Percentiles rank a stretch among this genome's conserved stretches.
These are phyloP conservation scores for Tachina grossa DNA, from an alignment of 2,888 invertebrate genomes.

Conservation along the genomic window DNA sequence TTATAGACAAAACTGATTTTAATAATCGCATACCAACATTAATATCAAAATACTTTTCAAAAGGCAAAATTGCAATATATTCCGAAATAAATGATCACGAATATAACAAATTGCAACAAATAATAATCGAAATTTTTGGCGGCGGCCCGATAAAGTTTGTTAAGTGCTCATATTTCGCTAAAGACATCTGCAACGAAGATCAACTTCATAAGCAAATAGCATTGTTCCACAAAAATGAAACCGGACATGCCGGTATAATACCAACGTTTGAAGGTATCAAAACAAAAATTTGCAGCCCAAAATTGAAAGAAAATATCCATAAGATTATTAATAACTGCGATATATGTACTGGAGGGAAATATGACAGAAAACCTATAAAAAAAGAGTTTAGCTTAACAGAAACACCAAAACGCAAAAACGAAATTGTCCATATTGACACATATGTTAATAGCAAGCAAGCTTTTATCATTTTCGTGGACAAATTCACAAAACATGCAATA, in stretches of 20 bases:
- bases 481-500: conserved; percentile 8
- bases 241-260: conserved; percentile 20
- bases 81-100: conserved; percentile 13
- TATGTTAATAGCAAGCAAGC: neutral
- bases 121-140: neutral
- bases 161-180: conserved; percentile 14
- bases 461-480: conserved; percentile 3
- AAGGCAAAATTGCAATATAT: conserved; percentile 17
- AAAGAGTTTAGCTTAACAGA: neutral
- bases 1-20: conserved; percentile 2
- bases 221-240: conserved; percentile 27
- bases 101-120: conserved; percentile 15
- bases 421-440: neutral
- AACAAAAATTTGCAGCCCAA: conserved; percentile 4
- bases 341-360: conserved; percentile 6
- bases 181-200: neutral
- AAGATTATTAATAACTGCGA: conserved; percentile 3
- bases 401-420: neutral
- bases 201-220: conserved; percentile 17
- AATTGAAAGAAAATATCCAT: neutral
- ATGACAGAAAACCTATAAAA: conserved; percentile 2
- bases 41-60: conserved; percentile 13
- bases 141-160: neutral
- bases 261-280: conserved; percentile 14
- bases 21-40: neutral